These are phyloP conservation scores for Eugnorisma glareosa DNA, from an alignment of 2,888 invertebrate genomes.

Conservation along the genomic window DNA sequence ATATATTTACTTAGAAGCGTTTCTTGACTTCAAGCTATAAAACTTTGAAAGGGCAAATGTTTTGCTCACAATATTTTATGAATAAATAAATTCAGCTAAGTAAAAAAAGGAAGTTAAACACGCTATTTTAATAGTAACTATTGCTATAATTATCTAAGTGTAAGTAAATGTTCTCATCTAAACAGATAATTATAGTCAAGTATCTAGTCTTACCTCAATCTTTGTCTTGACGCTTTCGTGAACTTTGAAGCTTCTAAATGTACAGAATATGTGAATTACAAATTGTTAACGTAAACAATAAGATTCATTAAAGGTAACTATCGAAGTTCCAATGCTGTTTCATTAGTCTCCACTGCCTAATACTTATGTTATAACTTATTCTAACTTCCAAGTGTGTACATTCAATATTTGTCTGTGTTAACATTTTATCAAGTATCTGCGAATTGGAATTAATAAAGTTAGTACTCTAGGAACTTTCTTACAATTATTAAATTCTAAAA, in stretches of 20 bases:
- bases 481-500: neutral
- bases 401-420: neutral
- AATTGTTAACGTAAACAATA: slow-evolving; percentile 70
- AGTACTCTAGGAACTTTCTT: neutral
- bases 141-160: slow-evolving; percentile 47
- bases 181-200: slow-evolving; percentile 32
- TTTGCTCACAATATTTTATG: slow-evolving; percentile 10
- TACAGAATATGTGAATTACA: slow-evolving; percentile 76
- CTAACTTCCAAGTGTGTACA: neutral
- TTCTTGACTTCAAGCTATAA: slow-evolving; percentile 41
- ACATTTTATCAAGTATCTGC: neutral
- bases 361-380: neutral
- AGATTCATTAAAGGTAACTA: slow-evolving; percentile 61
- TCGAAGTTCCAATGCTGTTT: slow-evolving; percentile 61
- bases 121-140: slow-evolving; percentile 53
- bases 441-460: neutral
- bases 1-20: slow-evolving; percentile 30
- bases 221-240: slow-evolving; percentile 77
- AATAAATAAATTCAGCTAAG: slow-evolving; percentile 12
- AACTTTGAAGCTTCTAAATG: slow-evolving; percentile 78
- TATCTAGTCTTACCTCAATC: slow-evolving; percentile 61
- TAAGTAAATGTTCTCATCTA: slow-evolving; percentile 32
- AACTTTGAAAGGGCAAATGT: neutral
- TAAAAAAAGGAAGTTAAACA: slow-evolving; percentile 38
- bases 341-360: slow-evolving; percentile 8